A percentile compares a stretch with the other conserved stretches of the same genome.
Conservation (phyloP, 2,888 invertebrate species). For the Chaitophorus viminalis region DNA sequence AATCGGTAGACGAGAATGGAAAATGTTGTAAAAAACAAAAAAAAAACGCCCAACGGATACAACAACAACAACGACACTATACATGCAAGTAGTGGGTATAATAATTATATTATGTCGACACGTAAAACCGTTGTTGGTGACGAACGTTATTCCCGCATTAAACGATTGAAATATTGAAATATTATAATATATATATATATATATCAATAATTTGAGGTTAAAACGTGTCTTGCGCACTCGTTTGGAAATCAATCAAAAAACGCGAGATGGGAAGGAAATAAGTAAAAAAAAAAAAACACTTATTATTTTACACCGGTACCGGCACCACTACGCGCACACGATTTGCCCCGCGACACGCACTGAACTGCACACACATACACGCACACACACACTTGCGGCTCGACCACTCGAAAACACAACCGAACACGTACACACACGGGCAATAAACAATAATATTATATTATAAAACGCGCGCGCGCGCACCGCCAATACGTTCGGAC, state of each 20-base stretch:
- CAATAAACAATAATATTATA: too few species aligned
- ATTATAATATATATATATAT: too few species aligned
- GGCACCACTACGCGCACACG: neutral
- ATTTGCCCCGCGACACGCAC: neutral
- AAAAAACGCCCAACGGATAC: too few species aligned
- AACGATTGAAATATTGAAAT: too few species aligned
- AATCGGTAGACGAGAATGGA: neutral
- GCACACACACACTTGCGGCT: neutral
- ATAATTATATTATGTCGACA: too few species aligned
- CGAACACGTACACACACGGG: too few species aligned
- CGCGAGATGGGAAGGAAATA: neutral
- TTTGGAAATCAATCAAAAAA: neutral
- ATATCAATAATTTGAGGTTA: constrained; percentile 18
- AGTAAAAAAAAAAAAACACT: neutral
- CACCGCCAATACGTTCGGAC: neutral
- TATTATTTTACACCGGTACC: neutral
- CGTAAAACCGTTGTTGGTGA: neutral
- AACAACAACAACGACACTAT: too few species aligned
- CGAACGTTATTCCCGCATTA: neutral
- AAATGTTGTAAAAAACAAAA: neutral
- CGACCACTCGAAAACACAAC: too few species aligned
- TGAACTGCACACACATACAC: neutral
- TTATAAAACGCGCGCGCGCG: too few species aligned
- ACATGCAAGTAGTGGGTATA: too few species aligned
- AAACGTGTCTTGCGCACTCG: neutral